Base-by-base conservation (phyloP, 1,140 invertebrate genomes). In the Lepidotrigona ventralis region DNA sequence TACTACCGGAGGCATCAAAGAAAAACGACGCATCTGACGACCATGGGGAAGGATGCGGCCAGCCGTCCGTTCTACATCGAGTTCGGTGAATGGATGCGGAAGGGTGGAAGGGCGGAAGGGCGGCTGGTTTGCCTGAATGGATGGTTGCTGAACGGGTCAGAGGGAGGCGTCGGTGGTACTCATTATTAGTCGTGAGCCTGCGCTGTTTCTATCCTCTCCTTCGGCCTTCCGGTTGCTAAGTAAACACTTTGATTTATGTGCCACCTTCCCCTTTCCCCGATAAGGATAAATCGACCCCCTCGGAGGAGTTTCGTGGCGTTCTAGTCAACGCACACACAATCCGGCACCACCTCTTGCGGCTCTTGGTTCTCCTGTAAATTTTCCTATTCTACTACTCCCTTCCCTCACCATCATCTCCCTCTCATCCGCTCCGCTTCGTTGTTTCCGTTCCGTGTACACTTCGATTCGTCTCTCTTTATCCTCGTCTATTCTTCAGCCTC, bases 241-340 rank as follows among this genome's bases (percentile, higher is more conserved):
- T 90, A 91, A 91, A 91, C 90, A 91, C 86, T 90, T 91, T 91
- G 90, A 91, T 91, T 91, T 90, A 91, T 88, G 85, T 86, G 84
- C 81, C 85, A 85, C 85, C 83, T 60, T 15, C 53, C 53, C 58
- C 58, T 60, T 60, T 60, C 23, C 60, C 72, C 85, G 90, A 91
- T 91, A 90, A 91, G 86, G 88, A 89, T 90, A 90, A 87, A 87
- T 84, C 85, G 56, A 72, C 58, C 23, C n/a, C 33, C 33, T 33
- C 39, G 26, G 3, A 33, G 53, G 19, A 64, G 58, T 63, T 86
- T 71, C 85, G 84, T 77, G 73, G 85, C 77, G 33, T 33, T 89
- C 78, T 72, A 63, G 85, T 88, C 85, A 84, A 80, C 79, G 80
- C 39, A 76, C 72, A 76, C 72, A 76, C 83, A 89, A 84, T 84